Percentiles rank a stretch among this genome's conserved stretches.
phyloP scores from a whole-genome alignment of 2,797 vertebrate species.

The Clangula hyemalis region DNA sequence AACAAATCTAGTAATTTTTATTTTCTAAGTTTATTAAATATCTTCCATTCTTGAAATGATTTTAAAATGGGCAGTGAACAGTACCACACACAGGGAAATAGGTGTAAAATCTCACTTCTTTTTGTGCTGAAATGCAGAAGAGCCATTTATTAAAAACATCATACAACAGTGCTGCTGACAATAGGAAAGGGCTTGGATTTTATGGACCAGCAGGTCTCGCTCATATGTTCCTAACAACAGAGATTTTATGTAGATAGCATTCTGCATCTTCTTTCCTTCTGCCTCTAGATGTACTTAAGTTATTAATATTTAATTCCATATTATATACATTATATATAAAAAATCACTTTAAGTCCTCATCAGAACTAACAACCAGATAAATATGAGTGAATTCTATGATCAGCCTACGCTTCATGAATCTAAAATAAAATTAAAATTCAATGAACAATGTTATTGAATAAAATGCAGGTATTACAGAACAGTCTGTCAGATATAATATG shows the following conservation, averaged over 20 bases:
- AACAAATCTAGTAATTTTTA: background rate
- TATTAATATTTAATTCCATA: background rate
- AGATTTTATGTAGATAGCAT: background rate
- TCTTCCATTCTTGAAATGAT: background rate
- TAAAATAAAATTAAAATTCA: conserved; percentile 23
- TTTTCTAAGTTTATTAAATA: background rate
- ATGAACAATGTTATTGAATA: background rate
- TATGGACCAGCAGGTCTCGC: background rate
- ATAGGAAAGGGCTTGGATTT: background rate
- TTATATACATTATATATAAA: background rate
- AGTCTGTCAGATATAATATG: background rate
- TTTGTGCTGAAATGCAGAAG: background rate
- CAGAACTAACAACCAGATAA: background rate
- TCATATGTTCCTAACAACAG: background rate
- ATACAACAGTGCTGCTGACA: background rate
- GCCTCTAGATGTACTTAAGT: background rate
- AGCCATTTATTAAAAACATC: background rate
- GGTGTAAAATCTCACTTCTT: background rate
- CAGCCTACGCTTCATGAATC: accelerated
- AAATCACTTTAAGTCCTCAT: background rate
- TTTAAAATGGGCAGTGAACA: background rate
- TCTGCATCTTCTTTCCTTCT: background rate
- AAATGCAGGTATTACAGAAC: background rate
- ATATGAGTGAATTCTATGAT: background rate
- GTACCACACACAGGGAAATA: background rate